Evolutionary conservation across 2,888 invertebrate species (phyloP), one percentile per base, ranked within the genome.

Genomic region (Caenorhabditis uteleia): DNA sequence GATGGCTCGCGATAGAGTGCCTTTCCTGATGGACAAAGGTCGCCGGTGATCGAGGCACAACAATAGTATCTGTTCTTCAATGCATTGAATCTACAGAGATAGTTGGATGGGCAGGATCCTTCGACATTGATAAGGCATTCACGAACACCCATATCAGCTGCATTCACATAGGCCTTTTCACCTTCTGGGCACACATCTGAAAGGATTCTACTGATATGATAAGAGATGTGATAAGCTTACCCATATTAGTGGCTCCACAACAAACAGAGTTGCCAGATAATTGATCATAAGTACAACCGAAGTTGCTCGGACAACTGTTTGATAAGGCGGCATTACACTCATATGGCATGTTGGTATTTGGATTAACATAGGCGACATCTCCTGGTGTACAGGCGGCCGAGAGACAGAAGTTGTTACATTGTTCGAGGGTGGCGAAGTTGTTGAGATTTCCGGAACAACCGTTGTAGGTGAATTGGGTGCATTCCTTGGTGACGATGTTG

Each of bases 111-210:
- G 49, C 82, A 82, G 23, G 74, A 72, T 43, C 75, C 70, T 38
- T 79, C 80, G 18, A 82, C 77, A 50, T 81, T 82, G 70, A 81
- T 80, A 25, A 81, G 64, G 60, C 82, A 82, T 47, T 82, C 80
- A 10, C 79, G 69, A 18, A 78, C 79, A 38, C 71, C 69, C 78
- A 79, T 77, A 51, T 80, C 80, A 27, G 70, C 74, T 1, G 80
- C 78, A 43, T 82, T 79, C n/a, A 82, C 77, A 60, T 80, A 82
- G 34, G 82, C 82, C 56, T 79, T 80, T 58, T 82, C 82, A 40
- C 77, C 77, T 21, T 80, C 80, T 16, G 82, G 80, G 46, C 82
- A 82, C 6, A 82, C 82, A 25, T 78, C 80, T 77, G 49, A 31
- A 75, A 57, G 8, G 6, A 31, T 49, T 7, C 8, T n/a, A 8